Conservation (phyloP, 2,113 vertebrate species). For the Dromaius novaehollandiae region DNA sequence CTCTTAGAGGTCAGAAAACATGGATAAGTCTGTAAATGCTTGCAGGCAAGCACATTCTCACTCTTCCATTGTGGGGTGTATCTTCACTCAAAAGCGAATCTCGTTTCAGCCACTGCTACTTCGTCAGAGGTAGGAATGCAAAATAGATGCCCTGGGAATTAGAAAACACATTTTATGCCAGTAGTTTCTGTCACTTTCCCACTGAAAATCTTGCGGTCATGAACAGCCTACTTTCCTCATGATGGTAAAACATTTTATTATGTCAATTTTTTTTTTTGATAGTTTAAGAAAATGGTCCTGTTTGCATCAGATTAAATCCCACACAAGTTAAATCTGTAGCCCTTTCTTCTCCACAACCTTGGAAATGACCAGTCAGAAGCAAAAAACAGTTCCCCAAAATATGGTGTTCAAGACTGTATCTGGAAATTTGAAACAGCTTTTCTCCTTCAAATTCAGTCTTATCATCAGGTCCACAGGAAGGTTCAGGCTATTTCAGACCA, state of each 20-base stretch:
- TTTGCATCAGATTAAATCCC: neutral
- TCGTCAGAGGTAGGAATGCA: neutral
- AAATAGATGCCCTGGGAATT: neutral
- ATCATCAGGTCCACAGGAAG: neutral
- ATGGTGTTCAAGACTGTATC: neutral
- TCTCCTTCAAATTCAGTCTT: neutral
- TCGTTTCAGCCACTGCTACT: neutral
- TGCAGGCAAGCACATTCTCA: neutral
- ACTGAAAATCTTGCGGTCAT: neutral
- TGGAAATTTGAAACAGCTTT: neutral
- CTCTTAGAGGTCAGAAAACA: neutral
- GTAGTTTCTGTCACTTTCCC: neutral
- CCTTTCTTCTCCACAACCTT: neutral
- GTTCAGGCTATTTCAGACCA: neutral
- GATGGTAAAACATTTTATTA: neutral
- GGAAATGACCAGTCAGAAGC: neutral
- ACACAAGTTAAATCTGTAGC: neutral
- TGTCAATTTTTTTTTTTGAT: neutral
- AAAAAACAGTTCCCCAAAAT: neutral
- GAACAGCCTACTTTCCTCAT: neutral
- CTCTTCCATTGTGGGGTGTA: neutral
- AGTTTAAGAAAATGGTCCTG: neutral
- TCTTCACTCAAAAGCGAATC: neutral
- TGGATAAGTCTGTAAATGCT: neutral
- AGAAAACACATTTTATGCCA: neutral